Base-by-base conservation (phyloP, 2,113 vertebrate genomes). In the Dicrurus megarhynchus region DNA sequence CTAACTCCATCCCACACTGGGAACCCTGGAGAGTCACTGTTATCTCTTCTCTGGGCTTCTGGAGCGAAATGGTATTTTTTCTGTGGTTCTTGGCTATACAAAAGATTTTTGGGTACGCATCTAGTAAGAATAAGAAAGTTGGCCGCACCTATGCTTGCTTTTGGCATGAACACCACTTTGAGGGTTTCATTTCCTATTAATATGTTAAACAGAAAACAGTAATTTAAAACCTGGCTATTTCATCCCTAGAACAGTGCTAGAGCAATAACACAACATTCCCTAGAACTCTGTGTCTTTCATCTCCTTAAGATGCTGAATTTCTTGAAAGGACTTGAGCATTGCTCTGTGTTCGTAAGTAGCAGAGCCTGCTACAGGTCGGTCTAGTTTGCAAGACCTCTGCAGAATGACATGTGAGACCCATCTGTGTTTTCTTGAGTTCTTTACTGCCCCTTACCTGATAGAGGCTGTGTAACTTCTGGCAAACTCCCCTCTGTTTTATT, bases 191-290 rank as follows among this genome's bases (percentile, higher is more conserved):
- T 95, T 96, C 83, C 80, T 88, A 94, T 68, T 94, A 90, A 87
- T 96, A 81, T 55, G 84, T 96, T 96, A 93, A 97, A 87, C 92
- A 96, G 95, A 96, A 91, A 80, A 80, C 47, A 88, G 86, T 87
- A 89, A 95, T 92, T 89, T 92, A 73, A 95, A 94, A 82, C 84
- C 91, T 89, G 65, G 41, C 27, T 52, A 64, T 86, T 97, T 88
- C 44, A 74, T 92, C 79, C 77, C 75, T 86, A 95, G 84, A 92
- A 60, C 57, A 60, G 80, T 68, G 57, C 78, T 96, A 95, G 91
- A 92, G 57, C 77, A 94, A 16, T 75, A 92, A 84, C 3, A 20
- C 55, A 77, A 50, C 37, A 42, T 76, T 84, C 73, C 37, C 65
- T 78, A 91, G 37, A 70, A 68, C 53, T 74, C 68, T 39, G 27